Base-by-base conservation (phyloP, 1,140 invertebrate species). In the Megalonaias nervosa region DNA sequence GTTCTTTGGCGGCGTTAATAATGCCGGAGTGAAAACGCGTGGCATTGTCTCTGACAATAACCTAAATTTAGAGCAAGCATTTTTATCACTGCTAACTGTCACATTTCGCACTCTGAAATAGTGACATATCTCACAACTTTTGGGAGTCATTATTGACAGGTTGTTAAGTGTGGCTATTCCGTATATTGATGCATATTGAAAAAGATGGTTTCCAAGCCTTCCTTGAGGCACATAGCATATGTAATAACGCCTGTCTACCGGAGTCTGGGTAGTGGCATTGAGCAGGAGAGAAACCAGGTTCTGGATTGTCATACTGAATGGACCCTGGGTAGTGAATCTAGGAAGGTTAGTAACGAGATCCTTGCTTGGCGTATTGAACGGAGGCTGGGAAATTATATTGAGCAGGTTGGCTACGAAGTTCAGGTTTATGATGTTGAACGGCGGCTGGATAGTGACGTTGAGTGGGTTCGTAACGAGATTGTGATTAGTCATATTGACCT, bases 201-300 rank as follows among this genome's bases (percentile, higher is more conserved):
- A 88, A 74, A 88, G 79, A n/a, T 81, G 64, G 75, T 85, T 85
- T 1, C 84, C 85, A 3, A 88, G 76, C 12, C 83, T 71, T 56
- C 85, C 86, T 14, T 60, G 26, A 58, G 85, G 81, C 1, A 64
- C 56, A 16, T 78, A 64, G 61, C 85, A 87, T 0, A 71, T n/a
- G n/a, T 64, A 26, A 58, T 77, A 59, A 17, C n/a, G 31, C 31
- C 31, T 31, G 31, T 31, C 31, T 31, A 31, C 31, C 31, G 31
- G 31, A 31, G 31, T 2, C 31, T 31, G 31, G 31, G 31, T 31
- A 31, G 31, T 31, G 31, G 5, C 31, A 31, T 31, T 31, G 31
- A 31, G 31, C 31, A 5, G 31, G 31, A 2, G 1, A 5, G 1
- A 2, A 31, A 31, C 31, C 2, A 31, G 1, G 31, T 31, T 31